phyloP scores from a whole-genome alignment of 2,797 vertebrate genomes.

The Chiloscyllium punctatum region DNA sequence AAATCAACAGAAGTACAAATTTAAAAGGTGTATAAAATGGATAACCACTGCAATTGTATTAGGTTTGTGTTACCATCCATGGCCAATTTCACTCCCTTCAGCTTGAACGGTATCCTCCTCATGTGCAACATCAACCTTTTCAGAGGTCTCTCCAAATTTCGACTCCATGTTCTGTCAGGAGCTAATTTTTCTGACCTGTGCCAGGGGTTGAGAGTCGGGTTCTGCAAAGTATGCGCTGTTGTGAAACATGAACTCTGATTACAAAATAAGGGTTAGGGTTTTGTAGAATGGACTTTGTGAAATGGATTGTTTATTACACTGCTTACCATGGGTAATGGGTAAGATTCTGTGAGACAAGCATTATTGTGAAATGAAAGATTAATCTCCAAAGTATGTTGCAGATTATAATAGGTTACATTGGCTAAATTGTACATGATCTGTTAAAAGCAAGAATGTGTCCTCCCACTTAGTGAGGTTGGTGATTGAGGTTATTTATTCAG shows the following conservation, averaged over 20 bases:
- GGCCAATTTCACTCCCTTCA: background rate
- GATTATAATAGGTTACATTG: background rate
- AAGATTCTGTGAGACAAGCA: background rate
- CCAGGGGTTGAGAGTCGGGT: background rate
- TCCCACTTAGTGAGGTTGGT: too few species aligned
- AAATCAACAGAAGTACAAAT: background rate
- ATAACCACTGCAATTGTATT: background rate
- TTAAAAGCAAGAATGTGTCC: background rate
- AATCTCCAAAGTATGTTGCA: background rate
- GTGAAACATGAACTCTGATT: background rate
- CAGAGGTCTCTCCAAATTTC: background rate
- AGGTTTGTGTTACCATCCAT: background rate
- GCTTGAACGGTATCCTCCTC: background rate
- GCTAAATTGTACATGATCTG: background rate
- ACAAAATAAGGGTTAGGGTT: background rate
- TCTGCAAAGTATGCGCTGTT: background rate
- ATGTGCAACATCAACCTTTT: background rate
- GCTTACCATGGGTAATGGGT: background rate
- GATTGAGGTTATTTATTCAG: too few species aligned
- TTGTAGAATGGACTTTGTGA: background rate
- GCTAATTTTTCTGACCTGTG: background rate
- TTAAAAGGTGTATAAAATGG: background rate
- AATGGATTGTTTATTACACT: background rate
- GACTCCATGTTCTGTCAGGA: background rate
- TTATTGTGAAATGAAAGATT: conserved; percentile 25